Conservation (phyloP, 1,140 invertebrate genomes). For the Dinoponera quadriceps region DNA sequence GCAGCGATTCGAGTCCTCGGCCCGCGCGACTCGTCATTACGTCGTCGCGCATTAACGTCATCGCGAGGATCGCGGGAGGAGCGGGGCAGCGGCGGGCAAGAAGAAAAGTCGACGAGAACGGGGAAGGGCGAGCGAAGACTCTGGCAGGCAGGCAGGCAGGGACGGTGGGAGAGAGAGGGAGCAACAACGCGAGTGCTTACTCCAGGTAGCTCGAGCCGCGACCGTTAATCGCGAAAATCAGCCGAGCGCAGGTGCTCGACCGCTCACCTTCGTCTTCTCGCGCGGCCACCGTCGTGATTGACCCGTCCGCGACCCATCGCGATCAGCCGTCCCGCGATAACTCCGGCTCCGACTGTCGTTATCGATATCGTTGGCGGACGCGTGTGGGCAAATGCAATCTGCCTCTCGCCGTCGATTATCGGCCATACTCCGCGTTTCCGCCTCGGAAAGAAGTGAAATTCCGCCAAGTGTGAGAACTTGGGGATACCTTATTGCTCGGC, state of each 20-base stretch:
- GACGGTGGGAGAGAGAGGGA: neutral
- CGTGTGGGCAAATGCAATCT: constrained; percentile 1
- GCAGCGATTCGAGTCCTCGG: constrained; percentile 41
- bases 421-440: constrained; percentile 4
- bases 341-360: constrained; percentile 45
- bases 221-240: constrained; percentile 71
- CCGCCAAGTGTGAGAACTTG: neutral
- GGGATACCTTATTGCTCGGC: neutral
- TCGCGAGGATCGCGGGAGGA: constrained; percentile 16
- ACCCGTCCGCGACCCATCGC: constrained; percentile 26
- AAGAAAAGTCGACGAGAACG: constrained; percentile 9
- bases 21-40: constrained; percentile 65
- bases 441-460: neutral
- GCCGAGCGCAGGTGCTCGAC: constrained; percentile 56
- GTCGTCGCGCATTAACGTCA: constrained; percentile 58
- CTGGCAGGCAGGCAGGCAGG: too few relatives aligned
- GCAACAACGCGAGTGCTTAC: neutral
- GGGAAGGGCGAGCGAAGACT: neutral
- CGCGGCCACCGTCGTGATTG: constrained; percentile 9
- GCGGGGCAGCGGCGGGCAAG: neutral
- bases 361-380: constrained; percentile 26
- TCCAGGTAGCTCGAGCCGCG: neutral
- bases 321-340: constrained; percentile 30
- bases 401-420: constrained; percentile 5
- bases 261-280: constrained; percentile 46